Conservation (phyloP, 2,113 vertebrate genomes). For the Stegastes partitus region DNA sequence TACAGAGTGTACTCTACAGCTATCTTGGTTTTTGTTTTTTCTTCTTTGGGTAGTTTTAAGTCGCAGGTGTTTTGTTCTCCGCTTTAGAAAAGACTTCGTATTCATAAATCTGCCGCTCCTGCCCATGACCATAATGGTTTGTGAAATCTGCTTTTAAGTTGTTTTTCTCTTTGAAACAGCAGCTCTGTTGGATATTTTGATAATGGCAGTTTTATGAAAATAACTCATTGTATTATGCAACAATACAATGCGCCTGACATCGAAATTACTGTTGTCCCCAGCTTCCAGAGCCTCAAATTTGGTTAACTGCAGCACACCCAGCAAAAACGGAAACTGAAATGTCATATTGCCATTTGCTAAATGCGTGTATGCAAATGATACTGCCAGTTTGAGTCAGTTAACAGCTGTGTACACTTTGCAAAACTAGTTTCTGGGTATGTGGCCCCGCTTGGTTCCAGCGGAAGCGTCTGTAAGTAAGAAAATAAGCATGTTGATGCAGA, state of each 20-base stretch:
- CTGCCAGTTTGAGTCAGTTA: slow-evolving; percentile 25
- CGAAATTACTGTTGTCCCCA: slow-evolving; percentile 9
- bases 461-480: slow-evolving; percentile 5
- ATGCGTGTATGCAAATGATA: slow-evolving; percentile 33
- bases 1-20: slow-evolving; percentile 1
- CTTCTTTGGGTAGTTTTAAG: background rate
- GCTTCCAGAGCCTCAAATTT: slow-evolving; percentile 20
- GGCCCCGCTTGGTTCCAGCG: background rate
- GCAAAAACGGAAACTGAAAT: slow-evolving; percentile 23
- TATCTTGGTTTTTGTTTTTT: too few relatives aligned
- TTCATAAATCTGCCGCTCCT: slow-evolving; percentile 16
- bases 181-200: slow-evolving; percentile 21
- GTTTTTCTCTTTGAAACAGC: slow-evolving; percentile 25
- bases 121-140: background rate
- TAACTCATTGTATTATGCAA: slow-evolving; percentile 17
- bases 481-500: slow-evolving; percentile 10
- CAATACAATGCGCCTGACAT: slow-evolving; percentile 8
- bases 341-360: slow-evolving; percentile 41
- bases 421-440: slow-evolving; percentile 11
- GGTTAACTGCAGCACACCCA: slow-evolving; percentile 22
- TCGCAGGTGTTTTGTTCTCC: background rate
- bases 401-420: slow-evolving; percentile 10
- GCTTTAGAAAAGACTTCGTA: slow-evolving; percentile 12
- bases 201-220: slow-evolving; percentile 31
- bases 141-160: slow-evolving; percentile 35